phyloP scores from a whole-genome alignment of 2,888 invertebrate species.

The Caenorhabditis panamensis region DNA sequence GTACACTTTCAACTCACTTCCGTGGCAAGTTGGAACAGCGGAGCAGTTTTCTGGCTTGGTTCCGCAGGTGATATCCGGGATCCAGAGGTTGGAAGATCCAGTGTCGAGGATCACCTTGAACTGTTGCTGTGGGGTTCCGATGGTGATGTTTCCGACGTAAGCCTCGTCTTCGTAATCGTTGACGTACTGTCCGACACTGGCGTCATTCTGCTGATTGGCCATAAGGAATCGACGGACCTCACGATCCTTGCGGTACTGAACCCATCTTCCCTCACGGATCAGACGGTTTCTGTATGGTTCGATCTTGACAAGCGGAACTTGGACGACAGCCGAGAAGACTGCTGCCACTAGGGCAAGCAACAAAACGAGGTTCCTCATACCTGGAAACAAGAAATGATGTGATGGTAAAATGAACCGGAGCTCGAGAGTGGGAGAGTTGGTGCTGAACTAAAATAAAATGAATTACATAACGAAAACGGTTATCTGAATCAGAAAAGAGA shows the following conservation, averaged over 20 bases:
- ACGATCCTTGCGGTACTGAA: slow-evolving; percentile 50
- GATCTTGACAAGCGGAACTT: slow-evolving; percentile 61
- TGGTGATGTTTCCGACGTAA: no score
- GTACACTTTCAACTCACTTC: slow-evolving; percentile 33
- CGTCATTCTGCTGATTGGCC: slow-evolving; percentile 14
- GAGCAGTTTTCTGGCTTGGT: slow-evolving; percentile 58
- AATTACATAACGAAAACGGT: slow-evolving; percentile 39
- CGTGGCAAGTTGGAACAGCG: slow-evolving; percentile 51
- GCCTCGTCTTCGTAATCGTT: slow-evolving; percentile 76
- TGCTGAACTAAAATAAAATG: slow-evolving; percentile 46
- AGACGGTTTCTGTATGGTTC: slow-evolving; percentile 60
- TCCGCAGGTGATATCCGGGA: slow-evolving; percentile 70
- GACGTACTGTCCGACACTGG: slow-evolving; percentile 51
- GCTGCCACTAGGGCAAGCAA: slow-evolving; percentile 60
- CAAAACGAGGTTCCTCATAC: slow-evolving; percentile 56
- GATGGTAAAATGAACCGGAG: no score
- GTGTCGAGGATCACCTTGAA: slow-evolving; percentile 71
- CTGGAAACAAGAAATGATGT: no score
- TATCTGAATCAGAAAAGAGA: slow-evolving; percentile 26
- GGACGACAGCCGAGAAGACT: slow-evolving; percentile 56
- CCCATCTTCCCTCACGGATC: slow-evolving; percentile 63
- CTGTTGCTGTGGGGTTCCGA: slow-evolving; percentile 79
- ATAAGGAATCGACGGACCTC: slow-evolving; percentile 53
- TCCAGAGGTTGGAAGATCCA: slow-evolving; percentile 72
- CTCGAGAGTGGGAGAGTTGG: slow-evolving; percentile 23